These are phyloP conservation scores for Norana najaformis DNA, from an alignment of 2,888 invertebrate species.

Conservation along the genomic window DNA sequence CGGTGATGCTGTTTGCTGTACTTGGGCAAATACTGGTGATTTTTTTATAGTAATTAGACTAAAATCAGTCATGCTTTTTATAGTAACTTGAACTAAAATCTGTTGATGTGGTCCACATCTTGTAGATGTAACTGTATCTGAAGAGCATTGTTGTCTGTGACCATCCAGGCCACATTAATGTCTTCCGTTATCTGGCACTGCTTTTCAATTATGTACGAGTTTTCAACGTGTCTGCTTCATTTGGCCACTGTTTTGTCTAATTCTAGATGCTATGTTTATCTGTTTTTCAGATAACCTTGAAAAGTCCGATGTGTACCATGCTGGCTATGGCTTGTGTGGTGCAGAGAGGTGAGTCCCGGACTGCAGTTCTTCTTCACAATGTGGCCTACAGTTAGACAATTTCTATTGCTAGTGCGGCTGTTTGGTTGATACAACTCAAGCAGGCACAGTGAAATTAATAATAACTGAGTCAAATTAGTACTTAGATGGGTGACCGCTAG, in stretches of 20 bases:
- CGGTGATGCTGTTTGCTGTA: no score
- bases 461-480: no score
- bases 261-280: background rate
- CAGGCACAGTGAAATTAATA: no score
- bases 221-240: background rate
- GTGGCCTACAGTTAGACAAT: background rate
- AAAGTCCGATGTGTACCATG: background rate
- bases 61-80: background rate
- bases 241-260: background rate
- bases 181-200: background rate
- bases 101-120: background rate
- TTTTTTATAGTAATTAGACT: background rate
- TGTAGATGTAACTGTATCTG: background rate
- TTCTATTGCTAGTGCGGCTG: background rate
- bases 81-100: background rate
- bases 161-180: background rate
- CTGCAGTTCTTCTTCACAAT: background rate
- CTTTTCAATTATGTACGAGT: background rate
- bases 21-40: background rate
- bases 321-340: background rate
- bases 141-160: background rate
- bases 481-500: no score
- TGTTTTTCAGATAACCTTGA: constrained; percentile 8
- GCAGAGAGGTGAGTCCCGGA: background rate
- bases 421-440: no score